These are phyloP conservation scores for Leptarthrus brevirostris DNA, from an alignment of 2,888 invertebrate genomes.

Conservation along the genomic window DNA sequence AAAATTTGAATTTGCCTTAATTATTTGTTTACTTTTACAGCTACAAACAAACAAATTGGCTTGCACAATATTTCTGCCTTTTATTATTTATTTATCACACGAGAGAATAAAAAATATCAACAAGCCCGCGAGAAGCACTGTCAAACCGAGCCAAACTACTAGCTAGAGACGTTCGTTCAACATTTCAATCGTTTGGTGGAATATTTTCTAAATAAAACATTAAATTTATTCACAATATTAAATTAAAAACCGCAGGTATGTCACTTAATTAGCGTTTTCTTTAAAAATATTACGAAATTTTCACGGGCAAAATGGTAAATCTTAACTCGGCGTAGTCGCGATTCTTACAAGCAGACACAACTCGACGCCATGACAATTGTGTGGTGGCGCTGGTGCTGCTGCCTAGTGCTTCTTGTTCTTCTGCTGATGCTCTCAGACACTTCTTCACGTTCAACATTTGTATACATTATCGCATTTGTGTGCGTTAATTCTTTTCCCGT, in stretches of 20 bases:
- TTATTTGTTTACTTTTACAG: conserved; percentile 33
- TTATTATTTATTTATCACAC: conserved; percentile 23
- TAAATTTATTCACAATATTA: neutral
- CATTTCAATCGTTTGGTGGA: conserved; percentile 34
- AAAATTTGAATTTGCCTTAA: neutral
- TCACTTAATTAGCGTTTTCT: conserved; percentile 24
- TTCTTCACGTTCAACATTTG: conserved; percentile 18
- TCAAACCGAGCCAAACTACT: conserved; percentile 13
- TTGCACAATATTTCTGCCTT: conserved; percentile 27
- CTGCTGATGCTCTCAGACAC: conserved; percentile 42
- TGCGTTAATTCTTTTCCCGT: neutral
- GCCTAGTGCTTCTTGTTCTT: conserved; percentile 47
- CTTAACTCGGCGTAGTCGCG: conserved; percentile 31
- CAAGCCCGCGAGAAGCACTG: conserved; percentile 47
- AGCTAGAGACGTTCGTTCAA: neutral
- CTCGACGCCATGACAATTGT: conserved; percentile 55
- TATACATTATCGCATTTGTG: neutral
- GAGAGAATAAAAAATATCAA: conserved; percentile 36
- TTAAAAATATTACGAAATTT: conserved; percentile 28
- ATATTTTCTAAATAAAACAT: conserved; percentile 40
- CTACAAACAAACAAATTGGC: conserved; percentile 22
- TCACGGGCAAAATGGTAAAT: conserved; percentile 19
- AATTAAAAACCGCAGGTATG: neutral
- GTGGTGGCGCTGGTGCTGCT: conserved; percentile 51
- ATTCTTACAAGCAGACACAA: conserved; percentile 52